These are phyloP conservation scores for Peromyscus attwateri DNA, from an alignment of 2,797 vertebrate genomes.

Conservation along the genomic window DNA sequence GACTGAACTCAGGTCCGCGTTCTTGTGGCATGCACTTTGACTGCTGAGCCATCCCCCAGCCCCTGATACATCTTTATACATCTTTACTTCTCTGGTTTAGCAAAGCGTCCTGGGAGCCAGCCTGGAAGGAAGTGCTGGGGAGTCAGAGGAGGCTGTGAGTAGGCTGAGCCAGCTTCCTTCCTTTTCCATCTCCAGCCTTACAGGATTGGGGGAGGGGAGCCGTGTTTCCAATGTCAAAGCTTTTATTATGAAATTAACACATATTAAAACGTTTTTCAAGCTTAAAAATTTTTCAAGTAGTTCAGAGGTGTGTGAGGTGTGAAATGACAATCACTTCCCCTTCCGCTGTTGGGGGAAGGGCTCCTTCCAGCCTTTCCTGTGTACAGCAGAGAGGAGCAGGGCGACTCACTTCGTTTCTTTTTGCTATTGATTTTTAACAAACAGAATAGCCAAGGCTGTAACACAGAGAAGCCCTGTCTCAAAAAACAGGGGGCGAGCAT, in stretches of 20 bases:
- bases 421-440: background rate
- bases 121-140: background rate
- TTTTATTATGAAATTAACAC: conserved; percentile 15
- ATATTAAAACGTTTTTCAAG: background rate
- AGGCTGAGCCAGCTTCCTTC: background rate
- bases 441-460: background rate
- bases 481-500: background rate
- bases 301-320: background rate
- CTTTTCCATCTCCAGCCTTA: background rate
- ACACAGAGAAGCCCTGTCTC: background rate
- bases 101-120: background rate
- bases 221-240: background rate
- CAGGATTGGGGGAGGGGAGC: background rate
- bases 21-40: background rate
- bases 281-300: background rate
- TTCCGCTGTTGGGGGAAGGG: too few species aligned
- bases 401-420: background rate
- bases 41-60: background rate
- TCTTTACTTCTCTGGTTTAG: background rate
- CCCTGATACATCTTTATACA: background rate
- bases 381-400: background rate
- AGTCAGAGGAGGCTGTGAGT: background rate
- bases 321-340: background rate
- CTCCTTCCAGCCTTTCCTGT: background rate
- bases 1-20: background rate